Evolutionary conservation across 1,140 invertebrate genomes (phyloP).

Genomic region (Pemphigus obesinymphae): DNA sequence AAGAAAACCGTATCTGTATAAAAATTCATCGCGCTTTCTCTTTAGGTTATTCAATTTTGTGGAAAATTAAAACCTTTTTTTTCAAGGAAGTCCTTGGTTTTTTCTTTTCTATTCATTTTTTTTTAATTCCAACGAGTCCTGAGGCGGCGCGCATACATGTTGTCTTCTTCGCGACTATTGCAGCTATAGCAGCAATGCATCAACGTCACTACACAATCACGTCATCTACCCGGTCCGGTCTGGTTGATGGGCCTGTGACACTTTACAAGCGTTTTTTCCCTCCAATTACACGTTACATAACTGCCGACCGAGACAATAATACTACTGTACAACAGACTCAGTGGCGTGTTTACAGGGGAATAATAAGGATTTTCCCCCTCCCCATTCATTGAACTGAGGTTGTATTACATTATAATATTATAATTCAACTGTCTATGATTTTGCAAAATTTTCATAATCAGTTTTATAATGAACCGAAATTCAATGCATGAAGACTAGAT

Average conservation of each 20-base stretch:
- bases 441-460: too few species aligned
- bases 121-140: background rate
- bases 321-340: too few species aligned
- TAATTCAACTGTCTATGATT: too few species aligned
- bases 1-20: too few species aligned
- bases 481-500: too few species aligned
- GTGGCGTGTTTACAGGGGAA: too few species aligned
- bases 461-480: too few species aligned
- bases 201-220: conserved; percentile 24
- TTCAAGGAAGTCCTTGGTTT: background rate
- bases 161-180: background rate
- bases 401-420: too few species aligned
- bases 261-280: conserved; percentile 29
- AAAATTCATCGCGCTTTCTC: background rate
- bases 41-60: background rate
- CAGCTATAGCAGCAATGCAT: conserved; percentile 9
- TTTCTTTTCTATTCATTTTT: background rate
- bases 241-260: conserved; percentile 29
- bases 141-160: background rate
- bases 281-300: conserved; percentile 38
- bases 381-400: too few species aligned
- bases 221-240: conserved; percentile 1
- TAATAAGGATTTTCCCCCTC: too few species aligned
- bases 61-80: background rate
- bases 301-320: too few species aligned